Base-by-base conservation (phyloP, 2,888 invertebrate species). In the Cryptocheilus praepositus region DNA sequence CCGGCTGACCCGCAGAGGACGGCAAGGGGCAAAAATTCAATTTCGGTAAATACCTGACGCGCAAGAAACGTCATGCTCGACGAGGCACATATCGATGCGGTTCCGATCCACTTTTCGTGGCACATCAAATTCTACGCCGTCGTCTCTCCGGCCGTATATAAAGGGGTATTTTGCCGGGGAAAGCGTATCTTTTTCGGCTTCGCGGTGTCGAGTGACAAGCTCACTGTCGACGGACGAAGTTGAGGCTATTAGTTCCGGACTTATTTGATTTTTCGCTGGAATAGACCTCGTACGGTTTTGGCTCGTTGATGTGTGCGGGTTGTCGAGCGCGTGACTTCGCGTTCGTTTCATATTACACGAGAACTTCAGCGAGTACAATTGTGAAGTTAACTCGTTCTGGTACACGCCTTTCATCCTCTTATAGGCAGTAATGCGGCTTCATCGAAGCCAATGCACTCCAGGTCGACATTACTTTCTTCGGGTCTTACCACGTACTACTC, bases 11-110 rank as follows among this genome's bases (percentile, higher is more conserved):
- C 62, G 53, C 51, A 54, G 52, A 71, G 55, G 53, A 68, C 59
- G 18, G 45, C 61, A 44, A n/a, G 62, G 70, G 71, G 66, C 70
- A 66, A 73, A 82, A 83, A 83, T 83, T 81, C 81, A 83, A 83
- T 83, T 82, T 79, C 76, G 70, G 71, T 77, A 81, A 83, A 83
- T 79, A 79, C 81, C 77, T 70, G 65, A 72, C 67, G 67, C 64
- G 68, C 71, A 64, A 18, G 62, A 70, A 66, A 77, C 74, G 64
- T 77, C 71, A 66, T 69, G 71, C 71, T 73, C 60, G 49, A 45
- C 57, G 56, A 49, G 59, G 61, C 54, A 64, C 28, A 28, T 28
- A 28, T 28, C 4, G 28, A 7, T 28, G 28, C 28, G 28, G 28
- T 28, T 28, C 7, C 28, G 28, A 28, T 28, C 28, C 28, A 28